Evolutionary conservation across 2,113 vertebrate species (phyloP), one percentile per base, ranked within the genome.

Genomic region (Eptatretus burgeri): DNA sequence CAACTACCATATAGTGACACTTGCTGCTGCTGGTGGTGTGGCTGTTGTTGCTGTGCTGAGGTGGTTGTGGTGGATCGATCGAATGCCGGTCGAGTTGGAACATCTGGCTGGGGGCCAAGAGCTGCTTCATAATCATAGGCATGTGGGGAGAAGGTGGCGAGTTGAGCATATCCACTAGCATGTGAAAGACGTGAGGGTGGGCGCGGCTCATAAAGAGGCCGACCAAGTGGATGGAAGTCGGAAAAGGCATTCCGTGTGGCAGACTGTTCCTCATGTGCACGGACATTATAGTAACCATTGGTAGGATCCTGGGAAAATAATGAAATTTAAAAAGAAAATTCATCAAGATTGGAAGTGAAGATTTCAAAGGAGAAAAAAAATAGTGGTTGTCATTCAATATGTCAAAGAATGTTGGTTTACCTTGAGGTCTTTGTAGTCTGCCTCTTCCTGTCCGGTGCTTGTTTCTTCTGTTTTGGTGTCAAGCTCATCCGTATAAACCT

Each of bases 231-330:
- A 87, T 73, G 1, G 82, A 72, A 64, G 82, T 78, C 16, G 82
- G 82, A 7, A 81, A 74, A 0, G 83, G 79, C 0, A 82, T 80
- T 1, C 72, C 73, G 51, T 17, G 56, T 60, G 11, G 56, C 20
- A n/a, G 56, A 60, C 56, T 93, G 85, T 1, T 93, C 85, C 1
- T 94, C 85, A 7, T 85, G 78, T 52, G 85, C 87, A 0, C 83
- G 78, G 17, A 94, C 86, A 1, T 94, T 93, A 79, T 94, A 93
- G 74, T 93, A 94, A 67, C 87, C 86, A 0, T 94, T 93, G 67
- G 86, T 93, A 51, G 87, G 87, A 71, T 91, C 87, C 87, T 93
- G 73, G 7, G 10, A 62, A 51, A 1, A 13, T 27, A n/a, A n/a
- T n/a, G n/a, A n/a, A n/a, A n/a, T n/a, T n/a, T n/a, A n/a, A n/a